Base-by-base conservation (phyloP, 2,888 invertebrate genomes). In the Dinocampus coccinellae region DNA sequence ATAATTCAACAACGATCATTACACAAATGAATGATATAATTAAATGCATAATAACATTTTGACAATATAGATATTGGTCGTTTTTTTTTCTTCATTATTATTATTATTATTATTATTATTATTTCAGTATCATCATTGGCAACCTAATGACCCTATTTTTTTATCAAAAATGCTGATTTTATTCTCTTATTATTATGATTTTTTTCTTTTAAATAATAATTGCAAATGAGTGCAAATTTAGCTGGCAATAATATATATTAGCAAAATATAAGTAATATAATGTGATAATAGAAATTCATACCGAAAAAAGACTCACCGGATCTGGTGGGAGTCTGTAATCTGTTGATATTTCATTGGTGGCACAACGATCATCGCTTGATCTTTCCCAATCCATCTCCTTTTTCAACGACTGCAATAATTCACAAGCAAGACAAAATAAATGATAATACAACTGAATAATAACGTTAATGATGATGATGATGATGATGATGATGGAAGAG, bases 341-440 rank as follows among this genome's bases (percentile, higher is more conserved):
- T 68, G 92, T 90, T 78, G 93, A 91, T 87, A 92, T 90, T 88
- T 95, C 95, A 76, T 92, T 94, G 82, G 92, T 91, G 83, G 91
- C 91, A 88, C 94, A 94, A 70, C 95, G 95, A 82, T 95, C 95
- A 82, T 92, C 91, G 78, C 88, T 88, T 82, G 90, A 91, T 84
- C 93, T 89, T 83, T 94, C 93, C 93, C 94, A 95, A 86, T 95
- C 95, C 82, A 94, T 92, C 91, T 96, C 95, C 89, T 96, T 96
- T 88, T 96, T 96, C 84, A 96, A 89, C 78, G 95, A 95, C 96
- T 96, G 91, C 69, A 92, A 92, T 73, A 58, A 66, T 69, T 16
- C 73, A 75, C 73, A 72, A 73, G 71, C 70, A 66, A 73, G 26
- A 42, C 11, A 58, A 20, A 36, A 29, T 29, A 60, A 60, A 65